Percentiles rank a stretch among this genome's conserved stretches.
These are phyloP conservation scores for Calycopis cecrops DNA, from an alignment of 1,140 invertebrate genomes.

Conservation along the genomic window DNA sequence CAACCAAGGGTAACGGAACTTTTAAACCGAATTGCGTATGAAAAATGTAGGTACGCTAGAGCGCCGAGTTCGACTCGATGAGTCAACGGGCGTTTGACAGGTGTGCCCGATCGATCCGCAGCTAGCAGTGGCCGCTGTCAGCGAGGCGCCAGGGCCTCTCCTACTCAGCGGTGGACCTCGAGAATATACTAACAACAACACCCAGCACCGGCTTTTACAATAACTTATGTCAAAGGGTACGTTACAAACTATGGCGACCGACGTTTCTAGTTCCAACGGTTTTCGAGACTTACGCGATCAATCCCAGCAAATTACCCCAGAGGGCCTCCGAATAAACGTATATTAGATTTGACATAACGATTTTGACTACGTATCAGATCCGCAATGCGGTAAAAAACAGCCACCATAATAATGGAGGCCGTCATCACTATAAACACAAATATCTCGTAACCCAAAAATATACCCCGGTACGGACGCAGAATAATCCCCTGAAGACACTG, in stretches of 20 bases:
- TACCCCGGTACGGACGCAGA: slow-evolving; percentile 35
- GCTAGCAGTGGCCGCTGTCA: slow-evolving; percentile 26
- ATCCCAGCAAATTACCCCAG: slow-evolving; percentile 10
- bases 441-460: slow-evolving; percentile 68
- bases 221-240: slow-evolving; percentile 17
- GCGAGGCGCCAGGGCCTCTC: slow-evolving; percentile 39
- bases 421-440: slow-evolving; percentile 74
- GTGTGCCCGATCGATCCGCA: slow-evolving; percentile 59
- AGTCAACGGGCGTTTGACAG: slow-evolving; percentile 71
- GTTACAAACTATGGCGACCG: slow-evolving; percentile 62
- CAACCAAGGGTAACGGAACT: slow-evolving; percentile 32
- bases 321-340: slow-evolving; percentile 5
- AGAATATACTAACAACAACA: slow-evolving; percentile 1
- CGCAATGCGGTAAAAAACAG: slow-evolving; percentile 75
- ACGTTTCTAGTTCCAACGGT: slow-evolving; percentile 50
- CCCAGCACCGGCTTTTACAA: slow-evolving; percentile 18
- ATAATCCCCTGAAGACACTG: slow-evolving; percentile 49
- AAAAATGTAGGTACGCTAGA: slow-evolving; percentile 33
- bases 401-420: slow-evolving; percentile 75
- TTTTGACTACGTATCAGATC: slow-evolving; percentile 42
- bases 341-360: slow-evolving; percentile 25
- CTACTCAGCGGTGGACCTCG: slow-evolving; percentile 16
- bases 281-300: slow-evolving; percentile 19
- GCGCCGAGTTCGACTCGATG: slow-evolving; percentile 39
- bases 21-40: slow-evolving; percentile 55